Evolutionary conservation across 2,888 invertebrate species (phyloP).

Genomic region (Sphinx pinastri): DNA sequence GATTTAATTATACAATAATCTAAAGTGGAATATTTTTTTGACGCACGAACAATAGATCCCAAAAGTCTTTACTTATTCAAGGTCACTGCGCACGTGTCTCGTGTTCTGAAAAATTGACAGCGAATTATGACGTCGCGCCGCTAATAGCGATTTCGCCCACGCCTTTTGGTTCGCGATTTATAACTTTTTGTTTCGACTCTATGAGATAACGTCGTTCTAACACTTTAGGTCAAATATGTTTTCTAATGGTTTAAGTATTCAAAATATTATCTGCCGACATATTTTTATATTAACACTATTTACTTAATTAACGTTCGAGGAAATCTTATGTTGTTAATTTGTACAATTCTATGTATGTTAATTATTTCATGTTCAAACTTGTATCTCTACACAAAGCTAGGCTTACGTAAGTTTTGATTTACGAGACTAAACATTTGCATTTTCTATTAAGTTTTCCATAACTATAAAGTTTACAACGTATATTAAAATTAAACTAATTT

Average conservation of each 20-base stretch:
- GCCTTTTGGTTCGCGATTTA: constrained; percentile 4
- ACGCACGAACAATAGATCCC: background rate
- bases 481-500: background rate
- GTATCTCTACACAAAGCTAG: background rate
- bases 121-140: background rate
- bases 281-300: background rate
- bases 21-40: no score
- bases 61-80: constrained; percentile 3
- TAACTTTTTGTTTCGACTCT: constrained; percentile 7
- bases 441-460: background rate
- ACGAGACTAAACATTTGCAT: background rate
- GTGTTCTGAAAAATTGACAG: constrained; percentile 9
- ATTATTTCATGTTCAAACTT: background rate
- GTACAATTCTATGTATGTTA: background rate
- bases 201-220: background rate
- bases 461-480: background rate
- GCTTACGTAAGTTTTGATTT: background rate
- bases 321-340: background rate
- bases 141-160: constrained; percentile 1
- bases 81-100: constrained; percentile 11
- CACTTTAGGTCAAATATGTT: background rate
- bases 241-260: background rate
- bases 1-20: no score
- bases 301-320: constrained; percentile 2
- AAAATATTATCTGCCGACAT: background rate